Base-by-base conservation (phyloP, 2,888 invertebrate species). In the Lepidocyrtoides sp. region DNA sequence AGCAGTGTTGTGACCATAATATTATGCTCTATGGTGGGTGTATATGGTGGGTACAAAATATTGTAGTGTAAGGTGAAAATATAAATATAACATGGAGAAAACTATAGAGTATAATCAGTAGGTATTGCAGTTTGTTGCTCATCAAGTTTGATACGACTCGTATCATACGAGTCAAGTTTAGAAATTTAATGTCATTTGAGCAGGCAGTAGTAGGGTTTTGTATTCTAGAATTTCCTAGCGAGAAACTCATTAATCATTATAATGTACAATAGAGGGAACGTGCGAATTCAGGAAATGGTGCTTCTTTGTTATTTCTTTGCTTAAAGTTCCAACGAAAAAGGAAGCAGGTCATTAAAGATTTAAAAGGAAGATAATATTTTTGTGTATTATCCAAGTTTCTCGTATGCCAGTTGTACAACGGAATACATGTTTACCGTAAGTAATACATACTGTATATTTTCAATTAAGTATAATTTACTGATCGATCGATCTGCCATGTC, bases 221-320 rank as follows among this genome's bases (percentile, higher is more conserved):
- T 77, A 14, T 41, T 54, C 20, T 14, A 44, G 44, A 32, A 54
- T 69, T 48, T 69, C 69, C 23, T 57, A 20, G 10, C 23, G 54
- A 23, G 36, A 54, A 85, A 85, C 57, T 85, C 85, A 85, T 85
- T 85, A 85, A 85, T 85, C 85, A 85, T 44, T 84, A 32, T 26
- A 2, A 77, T 51, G 29, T 51, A 29, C 26, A 3, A 23, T n/a
- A 2, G 14, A n/a, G 51, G 51, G 48, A 77, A 77, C 44, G 83
- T 63, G 81, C 7, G 83, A 63, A 66, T 72, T 69, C 29, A 81
- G 48, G 26, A 84, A 84, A 44, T 72, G 84, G 72, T 84, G 84
- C 69, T 84, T 36, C 84, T 84, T 54, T 44, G 48, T 84, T 44
- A 44, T 17, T 66, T 48, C 44, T 83, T 77, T 77, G 77, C 48